Evolutionary conservation across 2,113 vertebrate genomes (phyloP).

Genomic region (Brachypteracias leptosomus): DNA sequence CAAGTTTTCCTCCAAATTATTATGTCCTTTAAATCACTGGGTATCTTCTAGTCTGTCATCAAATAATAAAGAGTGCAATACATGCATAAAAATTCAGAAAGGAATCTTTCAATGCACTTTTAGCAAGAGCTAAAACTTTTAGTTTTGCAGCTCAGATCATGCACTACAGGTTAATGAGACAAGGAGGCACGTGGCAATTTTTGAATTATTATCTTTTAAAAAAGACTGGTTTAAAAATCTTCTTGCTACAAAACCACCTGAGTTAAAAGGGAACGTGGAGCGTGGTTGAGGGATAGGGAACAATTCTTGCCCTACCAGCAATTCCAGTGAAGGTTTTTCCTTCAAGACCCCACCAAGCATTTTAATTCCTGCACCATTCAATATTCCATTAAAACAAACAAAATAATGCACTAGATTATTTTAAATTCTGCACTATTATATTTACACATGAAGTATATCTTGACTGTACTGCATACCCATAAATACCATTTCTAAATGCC

Average conservation of each 20-base stretch:
- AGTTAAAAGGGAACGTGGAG: background rate
- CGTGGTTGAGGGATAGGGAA: fast-evolving
- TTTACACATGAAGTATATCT: background rate
- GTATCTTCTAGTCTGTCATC: constrained; percentile 12
- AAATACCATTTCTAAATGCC: background rate
- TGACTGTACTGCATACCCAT: background rate
- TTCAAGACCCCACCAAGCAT: background rate
- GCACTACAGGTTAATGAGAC: background rate
- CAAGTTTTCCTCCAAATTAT: background rate
- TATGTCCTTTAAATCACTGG: background rate
- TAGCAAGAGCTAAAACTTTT: background rate
- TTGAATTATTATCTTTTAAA: background rate
- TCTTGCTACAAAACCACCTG: background rate
- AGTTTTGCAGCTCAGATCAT: background rate
- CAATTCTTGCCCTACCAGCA: background rate
- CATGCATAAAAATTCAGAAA: background rate
- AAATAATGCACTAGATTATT: background rate
- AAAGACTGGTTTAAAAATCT: background rate
- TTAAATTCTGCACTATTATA: background rate
- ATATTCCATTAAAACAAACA: background rate
- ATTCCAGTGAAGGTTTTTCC: background rate
- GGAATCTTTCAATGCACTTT: background rate
- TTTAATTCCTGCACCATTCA: background rate
- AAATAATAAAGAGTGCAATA: background rate
- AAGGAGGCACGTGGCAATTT: background rate